These are phyloP conservation scores for Tragelaphus scriptus DNA, from an alignment of 2,113 vertebrate genomes.

Conservation along the genomic window DNA sequence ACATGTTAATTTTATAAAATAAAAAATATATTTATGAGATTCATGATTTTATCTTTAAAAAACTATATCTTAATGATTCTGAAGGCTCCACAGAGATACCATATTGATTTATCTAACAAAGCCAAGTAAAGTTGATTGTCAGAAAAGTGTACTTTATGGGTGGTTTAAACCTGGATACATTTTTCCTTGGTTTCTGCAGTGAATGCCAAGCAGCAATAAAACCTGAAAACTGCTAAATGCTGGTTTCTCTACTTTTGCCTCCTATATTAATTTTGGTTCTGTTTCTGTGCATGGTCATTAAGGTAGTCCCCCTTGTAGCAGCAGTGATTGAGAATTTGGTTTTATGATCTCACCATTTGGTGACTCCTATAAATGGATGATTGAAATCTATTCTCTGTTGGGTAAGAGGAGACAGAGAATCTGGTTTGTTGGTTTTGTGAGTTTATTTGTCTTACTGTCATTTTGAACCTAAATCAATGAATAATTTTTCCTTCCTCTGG, in stretches of 20 bases:
- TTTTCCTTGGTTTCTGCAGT: neutral
- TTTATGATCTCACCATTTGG: neutral
- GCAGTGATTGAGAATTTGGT: neutral
- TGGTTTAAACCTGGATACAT: neutral
- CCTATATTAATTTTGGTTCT: neutral
- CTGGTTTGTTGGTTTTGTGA: neutral
- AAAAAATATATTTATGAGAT: neutral
- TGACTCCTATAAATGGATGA: neutral
- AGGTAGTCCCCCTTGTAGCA: neutral
- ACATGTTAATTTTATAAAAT: neutral
- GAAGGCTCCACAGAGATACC: neutral
- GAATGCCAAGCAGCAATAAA: neutral
- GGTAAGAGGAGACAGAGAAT: neutral
- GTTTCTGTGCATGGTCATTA: neutral
- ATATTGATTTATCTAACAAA: neutral
- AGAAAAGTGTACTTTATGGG: neutral
- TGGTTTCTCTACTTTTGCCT: neutral
- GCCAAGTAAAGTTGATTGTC: neutral
- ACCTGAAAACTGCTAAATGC: constrained; percentile 6
- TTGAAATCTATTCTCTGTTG: neutral
- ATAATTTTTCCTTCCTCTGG: neutral
- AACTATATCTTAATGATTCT: neutral
- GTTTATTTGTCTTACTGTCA: neutral
- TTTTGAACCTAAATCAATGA: neutral
- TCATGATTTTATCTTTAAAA: neutral